Conservation (phyloP, 2,888 invertebrate species). For the Limnephilus rhombicus region DNA sequence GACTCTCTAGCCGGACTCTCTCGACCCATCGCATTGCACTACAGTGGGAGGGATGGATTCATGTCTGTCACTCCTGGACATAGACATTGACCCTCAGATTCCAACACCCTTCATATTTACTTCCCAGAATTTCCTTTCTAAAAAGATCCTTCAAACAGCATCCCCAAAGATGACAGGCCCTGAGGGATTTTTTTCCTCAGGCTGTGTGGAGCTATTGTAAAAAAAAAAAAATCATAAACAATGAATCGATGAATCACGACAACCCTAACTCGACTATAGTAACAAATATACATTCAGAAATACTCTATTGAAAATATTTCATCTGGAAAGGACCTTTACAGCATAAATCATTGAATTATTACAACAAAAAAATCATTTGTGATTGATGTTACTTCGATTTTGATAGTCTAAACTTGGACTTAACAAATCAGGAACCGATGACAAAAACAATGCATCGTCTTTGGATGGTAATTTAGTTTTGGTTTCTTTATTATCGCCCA, state of each 20-base stretch:
- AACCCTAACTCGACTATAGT: background rate
- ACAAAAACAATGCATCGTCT: slow-evolving; percentile 26
- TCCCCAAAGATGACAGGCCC: too few relatives aligned
- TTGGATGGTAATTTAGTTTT: slow-evolving; percentile 10
- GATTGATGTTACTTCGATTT: background rate
- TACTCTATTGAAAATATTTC: background rate
- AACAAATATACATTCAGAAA: background rate
- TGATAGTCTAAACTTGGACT: slow-evolving; percentile 49
- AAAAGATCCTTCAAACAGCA: too few relatives aligned
- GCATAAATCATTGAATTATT: background rate
- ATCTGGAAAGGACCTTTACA: background rate
- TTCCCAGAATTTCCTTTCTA: too few relatives aligned
- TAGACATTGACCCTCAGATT: too few relatives aligned
- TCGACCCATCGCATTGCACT: too few relatives aligned
- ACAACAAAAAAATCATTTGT: background rate
- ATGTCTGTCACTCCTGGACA: too few relatives aligned
- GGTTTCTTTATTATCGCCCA: slow-evolving; percentile 38
- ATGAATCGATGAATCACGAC: background rate
- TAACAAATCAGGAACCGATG: slow-evolving; percentile 48
- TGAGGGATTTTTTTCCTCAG: too few relatives aligned
- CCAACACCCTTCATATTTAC: too few relatives aligned
- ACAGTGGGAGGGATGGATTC: too few relatives aligned
- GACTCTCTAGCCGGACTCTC: too few relatives aligned
- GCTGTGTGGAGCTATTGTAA: too few relatives aligned
- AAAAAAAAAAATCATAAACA: background rate